phyloP scores from a whole-genome alignment of 2,888 invertebrate genomes.

The Lepas anatifera region DNA sequence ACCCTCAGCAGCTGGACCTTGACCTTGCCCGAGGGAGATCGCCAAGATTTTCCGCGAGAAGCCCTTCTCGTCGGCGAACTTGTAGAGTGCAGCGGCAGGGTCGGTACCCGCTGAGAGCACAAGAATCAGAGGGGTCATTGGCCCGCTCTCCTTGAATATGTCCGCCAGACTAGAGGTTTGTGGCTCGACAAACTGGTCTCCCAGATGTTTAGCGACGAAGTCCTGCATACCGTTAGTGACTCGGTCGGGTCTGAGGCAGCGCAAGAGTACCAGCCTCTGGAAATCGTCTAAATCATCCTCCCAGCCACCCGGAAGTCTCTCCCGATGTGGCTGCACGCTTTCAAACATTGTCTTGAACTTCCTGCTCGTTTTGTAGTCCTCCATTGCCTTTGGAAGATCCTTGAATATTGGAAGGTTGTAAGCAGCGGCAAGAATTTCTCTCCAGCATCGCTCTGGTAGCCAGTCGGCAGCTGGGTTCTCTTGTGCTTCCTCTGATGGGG shows the following conservation, averaged over 20 bases:
- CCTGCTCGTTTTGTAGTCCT: slow-evolving; percentile 26
- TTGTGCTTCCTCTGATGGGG: slow-evolving; percentile 51
- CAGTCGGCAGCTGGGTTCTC: slow-evolving; percentile 53
- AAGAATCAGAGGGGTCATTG: slow-evolving; percentile 78
- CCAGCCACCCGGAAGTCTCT: slow-evolving; percentile 49
- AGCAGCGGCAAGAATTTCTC: slow-evolving; percentile 51
- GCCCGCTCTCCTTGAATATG: slow-evolving; percentile 73
- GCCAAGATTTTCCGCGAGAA: slow-evolving; percentile 39
- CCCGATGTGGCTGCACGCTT: slow-evolving; percentile 56
- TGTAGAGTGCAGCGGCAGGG: slow-evolving; percentile 63
- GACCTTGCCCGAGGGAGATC: slow-evolving; percentile 84
- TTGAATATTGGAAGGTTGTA: background rate
- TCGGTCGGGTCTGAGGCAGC: slow-evolving; percentile 79
- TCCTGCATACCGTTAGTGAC: slow-evolving; percentile 37
- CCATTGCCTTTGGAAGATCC: background rate
- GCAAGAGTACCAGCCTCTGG: slow-evolving; percentile 60
- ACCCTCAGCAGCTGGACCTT: slow-evolving; percentile 63
- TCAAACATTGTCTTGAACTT: slow-evolving; percentile 66
- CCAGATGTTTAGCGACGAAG: slow-evolving; percentile 63
- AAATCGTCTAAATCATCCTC: slow-evolving; percentile 48
- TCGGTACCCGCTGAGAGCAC: slow-evolving; percentile 87
- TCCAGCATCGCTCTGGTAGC: slow-evolving; percentile 67
- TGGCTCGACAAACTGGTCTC: slow-evolving; percentile 69
- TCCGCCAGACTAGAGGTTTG: slow-evolving; percentile 77
- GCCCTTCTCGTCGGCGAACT: slow-evolving; percentile 32